Evolutionary conservation across 2,888 invertebrate genomes (phyloP).

Genomic region (Erebia ligea): DNA sequence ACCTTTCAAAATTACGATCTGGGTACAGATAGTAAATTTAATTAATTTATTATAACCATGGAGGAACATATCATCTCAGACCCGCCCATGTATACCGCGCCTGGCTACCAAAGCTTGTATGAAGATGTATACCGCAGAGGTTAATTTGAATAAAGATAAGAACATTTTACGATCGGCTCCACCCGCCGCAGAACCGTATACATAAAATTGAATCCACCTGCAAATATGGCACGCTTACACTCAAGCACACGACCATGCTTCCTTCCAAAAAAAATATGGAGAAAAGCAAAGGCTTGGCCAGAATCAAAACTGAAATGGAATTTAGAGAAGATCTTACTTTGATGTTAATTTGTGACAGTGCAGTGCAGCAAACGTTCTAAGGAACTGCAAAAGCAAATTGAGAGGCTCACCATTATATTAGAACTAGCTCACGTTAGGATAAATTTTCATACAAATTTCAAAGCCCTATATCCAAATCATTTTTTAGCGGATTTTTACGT

Average conservation of each 20-base stretch:
- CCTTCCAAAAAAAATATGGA: background rate
- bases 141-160: slow-evolving; percentile 18
- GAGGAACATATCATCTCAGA: slow-evolving; percentile 29
- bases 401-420: too few species aligned
- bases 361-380: too few species aligned
- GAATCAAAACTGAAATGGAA: too few species aligned
- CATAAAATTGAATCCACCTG: slow-evolving; percentile 6
- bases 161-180: slow-evolving; percentile 7
- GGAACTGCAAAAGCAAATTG: too few species aligned
- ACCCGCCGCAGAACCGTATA: background rate
- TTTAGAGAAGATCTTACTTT: too few species aligned
- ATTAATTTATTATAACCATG: slow-evolving; percentile 36
- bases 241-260: background rate
- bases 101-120: slow-evolving; percentile 27
- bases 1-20: background rate
- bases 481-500: too few species aligned
- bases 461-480: too few species aligned
- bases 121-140: slow-evolving; percentile 35
- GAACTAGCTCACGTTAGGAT: too few species aligned
- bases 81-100: slow-evolving; percentile 35
- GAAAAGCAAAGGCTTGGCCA: background rate
- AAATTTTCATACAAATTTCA: too few species aligned
- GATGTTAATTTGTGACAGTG: too few species aligned
- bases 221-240: slow-evolving; percentile 5
- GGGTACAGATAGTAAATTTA: slow-evolving; percentile 12